phyloP scores from a whole-genome alignment of 37 sponge, comb jelly and placozoan species.

The Mnemiopsis leidyi region DNA sequence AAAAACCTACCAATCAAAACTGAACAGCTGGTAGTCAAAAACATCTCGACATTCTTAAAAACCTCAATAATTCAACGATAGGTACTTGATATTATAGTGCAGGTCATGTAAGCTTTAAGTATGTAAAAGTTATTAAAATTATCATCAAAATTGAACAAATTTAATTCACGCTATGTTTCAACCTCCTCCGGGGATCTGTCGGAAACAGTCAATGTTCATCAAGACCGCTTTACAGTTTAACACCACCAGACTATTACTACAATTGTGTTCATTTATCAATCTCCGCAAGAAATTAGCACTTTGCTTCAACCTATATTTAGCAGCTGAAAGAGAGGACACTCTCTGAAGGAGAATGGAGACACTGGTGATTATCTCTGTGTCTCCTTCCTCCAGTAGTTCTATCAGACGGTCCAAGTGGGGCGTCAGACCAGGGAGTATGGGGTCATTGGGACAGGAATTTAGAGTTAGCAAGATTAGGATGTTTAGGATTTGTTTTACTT shows the following conservation, averaged over 20 bases:
- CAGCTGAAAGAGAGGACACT: not conserved
- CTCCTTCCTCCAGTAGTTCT: not conserved
- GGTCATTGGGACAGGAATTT: not conserved
- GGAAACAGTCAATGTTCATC: slow-evolving; percentile 7
- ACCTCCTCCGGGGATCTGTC: slow-evolving; percentile 1
- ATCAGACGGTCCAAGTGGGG: not conserved
- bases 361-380: slow-evolving; percentile 6
- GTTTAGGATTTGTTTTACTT: not conserved
- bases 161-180: too few relatives aligned
- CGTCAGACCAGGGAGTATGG: not conserved
- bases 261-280: not conserved
- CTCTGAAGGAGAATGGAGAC: slow-evolving; percentile 10
- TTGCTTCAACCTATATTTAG: not conserved
- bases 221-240: not conserved
- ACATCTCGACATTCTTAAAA: too few relatives aligned
- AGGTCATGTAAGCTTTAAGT: too few relatives aligned
- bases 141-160: too few relatives aligned
- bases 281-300: not conserved
- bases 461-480: not conserved
- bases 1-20: too few relatives aligned
- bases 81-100: too few relatives aligned
- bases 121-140: too few relatives aligned
- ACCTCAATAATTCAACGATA: too few relatives aligned
- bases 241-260: not conserved
- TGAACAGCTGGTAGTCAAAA: too few relatives aligned